Evolutionary conservation across 2,797 vertebrate genomes (phyloP), one percentile per base, ranked within the genome.

Genomic region (Sphaeramia orbicularis): DNA sequence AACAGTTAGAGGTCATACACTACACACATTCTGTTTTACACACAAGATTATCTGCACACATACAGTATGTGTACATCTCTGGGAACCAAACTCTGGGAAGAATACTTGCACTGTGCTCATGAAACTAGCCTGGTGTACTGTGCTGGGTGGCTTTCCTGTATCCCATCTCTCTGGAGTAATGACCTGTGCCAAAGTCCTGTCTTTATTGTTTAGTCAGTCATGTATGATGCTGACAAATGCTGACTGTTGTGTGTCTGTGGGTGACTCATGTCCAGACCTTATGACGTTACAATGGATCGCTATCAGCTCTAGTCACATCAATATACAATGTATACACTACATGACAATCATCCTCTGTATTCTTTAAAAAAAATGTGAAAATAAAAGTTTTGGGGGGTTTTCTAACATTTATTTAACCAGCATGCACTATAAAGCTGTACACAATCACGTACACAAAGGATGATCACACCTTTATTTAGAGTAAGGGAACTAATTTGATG

Each of bases 161-260:
- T 19, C 59, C 45, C 32, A 38, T 6, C 13, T 61, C 10, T 30
- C 40, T 47, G 4, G 35, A 65, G 36, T 47, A 32, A 57, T 14
- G 61, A 59, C 51, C 64, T 21, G 50, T 63, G 49, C 56, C 75
- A 60, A 64, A 61, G 50, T 62, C 45, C 21, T 3, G 13, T 42
- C 52, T 38, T 1, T 3, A 10, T 43, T 64, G 65, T 68, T 45
- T 76, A 40, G 52, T 60, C 50, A 51, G 45, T 74, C 67, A 51
- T 9, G 30, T 38, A 19, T 81, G 80, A 81, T 3, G 32, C 18
- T 83, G 60, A 83, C 49, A 37, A 10, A 16, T 15, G n/a, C 2
- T 43, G 85, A 78, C 78, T 78, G 67, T 72, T 44, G 50, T 53
- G 59, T 62, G 66, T 72, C 75, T 76, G 53, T 58, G 48, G 69